Conservation (phyloP, 2,888 invertebrate genomes). For the Tanaodytes sp. region DNA sequence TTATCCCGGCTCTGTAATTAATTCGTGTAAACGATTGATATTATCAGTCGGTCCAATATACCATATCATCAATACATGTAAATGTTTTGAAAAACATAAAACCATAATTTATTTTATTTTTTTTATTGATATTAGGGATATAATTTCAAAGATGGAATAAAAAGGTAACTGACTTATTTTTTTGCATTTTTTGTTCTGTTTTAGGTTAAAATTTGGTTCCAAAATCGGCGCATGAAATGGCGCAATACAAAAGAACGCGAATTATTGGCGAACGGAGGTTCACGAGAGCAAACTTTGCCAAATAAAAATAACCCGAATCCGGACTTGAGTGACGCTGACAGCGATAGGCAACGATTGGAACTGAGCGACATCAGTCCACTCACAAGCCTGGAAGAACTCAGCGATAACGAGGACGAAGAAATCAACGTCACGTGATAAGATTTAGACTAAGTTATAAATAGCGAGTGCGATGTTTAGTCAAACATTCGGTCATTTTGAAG, state of each 20-base stretch:
- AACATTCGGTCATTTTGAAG: too few species aligned
- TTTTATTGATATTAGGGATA: too few species aligned
- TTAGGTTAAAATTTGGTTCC: conserved; percentile 93
- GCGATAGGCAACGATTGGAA: conserved; percentile 82
- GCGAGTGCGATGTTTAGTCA: conserved; percentile 29
- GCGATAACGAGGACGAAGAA: conserved; percentile 81
- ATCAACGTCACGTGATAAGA: conserved; percentile 89
- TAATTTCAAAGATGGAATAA: too few species aligned
- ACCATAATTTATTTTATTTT: too few species aligned
- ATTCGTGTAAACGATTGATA: conserved; percentile 36
- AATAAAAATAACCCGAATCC: conserved; percentile 98
- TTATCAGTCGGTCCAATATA: conserved; percentile 23
- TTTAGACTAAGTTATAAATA: conserved; percentile 32
- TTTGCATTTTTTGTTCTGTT: too few species aligned
- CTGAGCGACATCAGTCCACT: conserved; percentile 73
- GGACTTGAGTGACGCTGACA: conserved; percentile 91
- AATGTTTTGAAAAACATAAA: too few species aligned
- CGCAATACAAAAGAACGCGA: conserved; percentile 97
- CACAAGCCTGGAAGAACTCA: conserved; percentile 71
- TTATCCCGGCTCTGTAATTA: conserved; percentile 42
- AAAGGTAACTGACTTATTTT: too few species aligned
- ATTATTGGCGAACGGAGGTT: conserved; percentile 92
- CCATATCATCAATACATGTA: too few species aligned
- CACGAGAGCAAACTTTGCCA: conserved; percentile 94
- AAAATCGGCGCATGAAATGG: conserved; percentile 99